Conservation (phyloP, 2,113 vertebrate species). For the Cephalopholis sonnerati region DNA sequence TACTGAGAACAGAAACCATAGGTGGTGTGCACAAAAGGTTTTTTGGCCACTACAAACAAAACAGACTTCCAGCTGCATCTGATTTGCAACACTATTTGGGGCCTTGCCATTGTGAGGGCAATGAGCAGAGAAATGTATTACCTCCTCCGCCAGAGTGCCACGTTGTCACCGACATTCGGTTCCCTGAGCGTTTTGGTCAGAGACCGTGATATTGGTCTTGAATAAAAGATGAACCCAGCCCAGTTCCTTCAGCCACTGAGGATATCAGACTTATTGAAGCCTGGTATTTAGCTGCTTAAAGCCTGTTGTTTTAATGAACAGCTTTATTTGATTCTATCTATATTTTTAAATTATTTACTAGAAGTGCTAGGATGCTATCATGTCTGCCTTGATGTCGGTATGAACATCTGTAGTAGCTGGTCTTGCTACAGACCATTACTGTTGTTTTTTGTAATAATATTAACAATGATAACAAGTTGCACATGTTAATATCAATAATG, state of each 20-base stretch:
- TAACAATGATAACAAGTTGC: not conserved
- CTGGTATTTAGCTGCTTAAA: constrained; percentile 1
- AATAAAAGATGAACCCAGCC: constrained; percentile 57
- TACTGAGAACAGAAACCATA: not conserved
- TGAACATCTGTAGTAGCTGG: not conserved
- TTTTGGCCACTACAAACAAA: not conserved
- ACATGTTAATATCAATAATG: not conserved
- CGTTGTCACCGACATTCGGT: constrained; percentile 46
- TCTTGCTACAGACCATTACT: not conserved
- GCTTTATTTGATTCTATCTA: not conserved
- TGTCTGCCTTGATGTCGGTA: not conserved
- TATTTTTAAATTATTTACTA: not conserved
- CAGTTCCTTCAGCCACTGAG: constrained; percentile 11
- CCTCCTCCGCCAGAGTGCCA: not conserved
- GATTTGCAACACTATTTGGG: constrained; percentile 5
- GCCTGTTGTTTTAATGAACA: not conserved
- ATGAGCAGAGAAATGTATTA: constrained; percentile 32
- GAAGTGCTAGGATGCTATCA: not conserved
- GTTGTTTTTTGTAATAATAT: not conserved
- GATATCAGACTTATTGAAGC: not conserved
- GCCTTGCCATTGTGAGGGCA: constrained; percentile 5
- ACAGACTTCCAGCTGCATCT: constrained; percentile 13
- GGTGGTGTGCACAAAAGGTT: not conserved
- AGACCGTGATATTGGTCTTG: constrained; percentile 35
- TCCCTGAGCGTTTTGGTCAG: constrained; percentile 47